Evolutionary conservation across 1,140 invertebrate species (phyloP), one percentile per base, ranked within the genome.

Genomic region (Homarus americanus): DNA sequence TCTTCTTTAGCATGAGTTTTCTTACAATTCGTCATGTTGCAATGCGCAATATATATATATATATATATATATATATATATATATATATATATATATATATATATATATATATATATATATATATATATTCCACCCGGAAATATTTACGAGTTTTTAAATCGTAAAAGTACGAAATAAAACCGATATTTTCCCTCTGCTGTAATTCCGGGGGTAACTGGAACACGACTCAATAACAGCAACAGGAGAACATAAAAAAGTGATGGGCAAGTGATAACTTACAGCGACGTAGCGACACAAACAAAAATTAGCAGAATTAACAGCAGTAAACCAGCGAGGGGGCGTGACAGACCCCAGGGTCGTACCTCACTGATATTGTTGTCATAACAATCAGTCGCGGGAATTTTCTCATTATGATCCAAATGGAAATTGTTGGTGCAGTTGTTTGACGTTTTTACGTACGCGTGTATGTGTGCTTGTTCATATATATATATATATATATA

Each of bases 391-490:
- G 15, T 63, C 58, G 4, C 15, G 58, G 15, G 15, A 24, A 63
- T 15, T 63, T 63, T 63, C 58, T 63, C 58, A 63, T 63, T 63
- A 63, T 63, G 58, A 63, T 24, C 58, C 58, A 63, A 63, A 63
- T 63, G 58, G 58, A 63, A 49, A 63, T 63, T 63, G 58, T 63
- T 63, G 58, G 15, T 63, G 58, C 58, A 63, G 24, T 63, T 63
- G 15, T 63, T 63, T 63, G 58, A 24, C 58, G 58, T 63, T 10
- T 28, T 10, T 66, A 20, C 28, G 53, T 58, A 20, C 24, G 53
- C 24, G 53, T 58, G 17, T 58, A 20, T 58, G 53, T 58, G 53
- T 58, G 63, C 28, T 10, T 66, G 24, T 66, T 10, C 20, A 20
- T 32, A 20, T 66, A 20, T 58, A 20, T 58, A 20, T 58, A 20